A percentile compares a stretch with the other conserved stretches of the same genome.
Conservation (phyloP, 2,888 invertebrate genomes). For the Malacosoma neustria region DNA sequence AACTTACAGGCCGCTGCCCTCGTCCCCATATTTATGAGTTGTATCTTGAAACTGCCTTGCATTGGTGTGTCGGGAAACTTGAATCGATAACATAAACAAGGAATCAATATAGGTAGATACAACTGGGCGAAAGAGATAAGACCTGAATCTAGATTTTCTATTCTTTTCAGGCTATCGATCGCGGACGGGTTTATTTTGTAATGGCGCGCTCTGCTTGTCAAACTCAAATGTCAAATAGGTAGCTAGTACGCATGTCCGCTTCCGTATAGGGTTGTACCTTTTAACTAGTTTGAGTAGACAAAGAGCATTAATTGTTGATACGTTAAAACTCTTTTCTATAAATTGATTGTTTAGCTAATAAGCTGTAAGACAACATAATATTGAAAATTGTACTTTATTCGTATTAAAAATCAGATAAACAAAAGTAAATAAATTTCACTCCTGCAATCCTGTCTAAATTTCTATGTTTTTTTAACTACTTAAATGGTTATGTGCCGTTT, state of each 20-base stretch:
- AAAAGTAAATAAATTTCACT: too few relatives aligned
- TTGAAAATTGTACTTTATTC: too few relatives aligned
- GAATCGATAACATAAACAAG: constrained; percentile 34
- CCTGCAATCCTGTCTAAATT: too few relatives aligned
- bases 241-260: too few relatives aligned
- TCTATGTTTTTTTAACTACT: too few relatives aligned
- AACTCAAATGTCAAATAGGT: constrained; percentile 7
- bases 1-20: constrained; percentile 94
- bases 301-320: too few relatives aligned
- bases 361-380: too few relatives aligned
- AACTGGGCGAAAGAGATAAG: constrained; percentile 61
- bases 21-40: constrained; percentile 90
- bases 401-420: too few relatives aligned
- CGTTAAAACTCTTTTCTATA: too few relatives aligned
- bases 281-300: neutral
- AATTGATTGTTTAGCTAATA: too few relatives aligned
- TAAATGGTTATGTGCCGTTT: too few relatives aligned
- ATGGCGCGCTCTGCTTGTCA: constrained; percentile 21
- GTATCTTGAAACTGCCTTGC: constrained; percentile 81
- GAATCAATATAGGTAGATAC: constrained; percentile 49
- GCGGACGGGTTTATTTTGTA: constrained; percentile 21
- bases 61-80: constrained; percentile 56
- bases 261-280: too few relatives aligned
- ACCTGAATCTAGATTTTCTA: constrained; percentile 62
- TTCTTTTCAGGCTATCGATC: constrained; percentile 59